Base-by-base conservation (phyloP, 2,888 invertebrate genomes). In the Drosophila tripunctata region DNA sequence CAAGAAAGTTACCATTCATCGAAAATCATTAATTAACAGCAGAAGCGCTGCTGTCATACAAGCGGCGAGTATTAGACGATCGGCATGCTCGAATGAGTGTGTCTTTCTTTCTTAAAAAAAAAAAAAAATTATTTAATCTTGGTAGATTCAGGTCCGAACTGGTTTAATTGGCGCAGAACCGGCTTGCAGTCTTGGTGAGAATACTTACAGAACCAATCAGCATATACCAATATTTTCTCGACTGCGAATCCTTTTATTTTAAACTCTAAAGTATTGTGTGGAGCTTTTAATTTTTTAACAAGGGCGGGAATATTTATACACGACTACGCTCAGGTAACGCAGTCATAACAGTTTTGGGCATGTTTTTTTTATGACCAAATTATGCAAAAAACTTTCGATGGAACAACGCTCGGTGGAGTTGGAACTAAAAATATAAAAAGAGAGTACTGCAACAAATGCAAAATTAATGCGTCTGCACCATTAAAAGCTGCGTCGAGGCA, bases 391-490 rank as follows among this genome's bases (percentile, higher is more conserved):
- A 83, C 10, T 27, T 85, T 85, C 22, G 41, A 35, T 44, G 55
- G 14, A 15, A 12, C 17, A 8, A 24, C 40, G 38, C 24, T 17
- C 1, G 22, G 4, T n/a, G 15, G 21, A 4, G 14, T 14, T 6
- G 43, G 12, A n/a, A 10, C 24, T 21, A n/a, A 21, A 12, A 1
- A 36, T 36, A 45, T 48, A 66, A 84, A 74, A 50, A n/a, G n/a
- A n/a, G n/a, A n/a, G n/a, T 64, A 76, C 58, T 78, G 83, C 83
- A 75, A 47, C 48, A 60, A 85, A 88, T 87, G 71, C 72, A 88
- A 83, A 88, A 87, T 88, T 77, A 87, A 83, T 83, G 85, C 36
- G 75, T 31, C 56, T 22, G 35, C 6, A 12, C 54, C 52, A 56
- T 52, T 55, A 61, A 67, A 60, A n/a, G 22, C 40, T 45, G 47